A percentile compares a stretch with the other conserved stretches of the same genome.
Evolutionary conservation across 2,888 invertebrate genomes (phyloP).

Genomic region (Standfussiana lucernea): DNA sequence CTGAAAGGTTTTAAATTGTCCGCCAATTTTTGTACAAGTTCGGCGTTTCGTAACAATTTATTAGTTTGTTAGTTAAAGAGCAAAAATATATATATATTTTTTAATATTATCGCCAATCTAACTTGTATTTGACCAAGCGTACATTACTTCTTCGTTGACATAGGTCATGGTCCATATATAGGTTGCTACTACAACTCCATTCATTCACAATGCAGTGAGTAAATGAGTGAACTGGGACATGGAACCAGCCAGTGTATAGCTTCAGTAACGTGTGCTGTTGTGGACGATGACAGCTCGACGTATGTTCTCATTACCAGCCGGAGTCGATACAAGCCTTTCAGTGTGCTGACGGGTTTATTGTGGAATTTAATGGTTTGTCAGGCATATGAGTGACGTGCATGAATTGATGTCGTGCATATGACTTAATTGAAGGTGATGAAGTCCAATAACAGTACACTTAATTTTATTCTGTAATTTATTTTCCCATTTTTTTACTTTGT

Average conservation of each 20-base stretch:
- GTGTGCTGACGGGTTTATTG: not conserved
- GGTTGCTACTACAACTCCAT: not conserved
- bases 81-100: too few relatives aligned
- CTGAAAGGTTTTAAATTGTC: not conserved
- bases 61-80: too few relatives aligned
- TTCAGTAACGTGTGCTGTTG: not conserved
- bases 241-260: not conserved
- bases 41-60: too few relatives aligned
- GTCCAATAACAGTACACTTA: not conserved
- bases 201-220: constrained; percentile 7
- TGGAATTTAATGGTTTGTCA: not conserved
- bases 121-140: not conserved
- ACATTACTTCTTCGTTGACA: not conserved
- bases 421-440: not conserved
- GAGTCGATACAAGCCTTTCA: constrained; percentile 3
- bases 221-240: constrained; percentile 29
- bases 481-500: not conserved
- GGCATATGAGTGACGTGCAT: not conserved
- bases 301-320: constrained; percentile 22
- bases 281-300: constrained; percentile 25
- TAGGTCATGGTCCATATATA: not conserved
- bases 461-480: not conserved
- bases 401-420: not conserved
- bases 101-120: not conserved
- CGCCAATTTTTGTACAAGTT: not conserved